phyloP scores from a whole-genome alignment of 2,113 vertebrate genomes.

The Calonectris borealis region DNA sequence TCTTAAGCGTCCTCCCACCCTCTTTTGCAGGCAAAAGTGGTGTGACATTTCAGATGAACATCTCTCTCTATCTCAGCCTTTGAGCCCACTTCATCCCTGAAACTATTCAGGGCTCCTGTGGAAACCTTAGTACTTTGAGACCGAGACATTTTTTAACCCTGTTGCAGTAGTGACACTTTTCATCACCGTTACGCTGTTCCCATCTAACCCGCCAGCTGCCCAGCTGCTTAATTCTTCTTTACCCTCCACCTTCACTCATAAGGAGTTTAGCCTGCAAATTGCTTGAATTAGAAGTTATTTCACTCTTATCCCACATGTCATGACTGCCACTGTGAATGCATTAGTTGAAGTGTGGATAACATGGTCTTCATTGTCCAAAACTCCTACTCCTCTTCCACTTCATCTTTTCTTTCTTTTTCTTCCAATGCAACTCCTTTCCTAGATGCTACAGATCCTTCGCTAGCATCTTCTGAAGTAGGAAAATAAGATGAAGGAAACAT shows the following conservation, averaged over 20 bases:
- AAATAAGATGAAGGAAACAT: background rate
- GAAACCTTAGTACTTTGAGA: background rate
- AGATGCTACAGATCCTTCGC: background rate
- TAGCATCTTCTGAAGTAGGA: background rate
- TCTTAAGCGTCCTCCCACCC: background rate
- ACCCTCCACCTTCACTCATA: background rate
- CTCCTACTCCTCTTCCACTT: background rate
- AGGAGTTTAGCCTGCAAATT: background rate
- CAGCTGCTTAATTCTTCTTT: background rate
- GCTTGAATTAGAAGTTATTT: background rate
- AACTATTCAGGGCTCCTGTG: background rate
- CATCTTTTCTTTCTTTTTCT: background rate
- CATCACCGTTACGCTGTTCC: background rate
- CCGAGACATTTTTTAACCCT: background rate
- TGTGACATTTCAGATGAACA: background rate
- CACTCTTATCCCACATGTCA: background rate
- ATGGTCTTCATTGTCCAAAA: background rate
- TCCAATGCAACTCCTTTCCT: background rate
- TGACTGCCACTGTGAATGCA: background rate
- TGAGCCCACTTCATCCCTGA: background rate
- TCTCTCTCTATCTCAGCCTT: background rate
- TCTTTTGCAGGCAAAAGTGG: background rate
- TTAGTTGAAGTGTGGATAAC: background rate
- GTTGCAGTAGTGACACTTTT: background rate
- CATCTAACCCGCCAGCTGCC: background rate